Base-by-base conservation (phyloP, 35 echinoderm and acorn worm species). In the Amphiura filiformis region DNA sequence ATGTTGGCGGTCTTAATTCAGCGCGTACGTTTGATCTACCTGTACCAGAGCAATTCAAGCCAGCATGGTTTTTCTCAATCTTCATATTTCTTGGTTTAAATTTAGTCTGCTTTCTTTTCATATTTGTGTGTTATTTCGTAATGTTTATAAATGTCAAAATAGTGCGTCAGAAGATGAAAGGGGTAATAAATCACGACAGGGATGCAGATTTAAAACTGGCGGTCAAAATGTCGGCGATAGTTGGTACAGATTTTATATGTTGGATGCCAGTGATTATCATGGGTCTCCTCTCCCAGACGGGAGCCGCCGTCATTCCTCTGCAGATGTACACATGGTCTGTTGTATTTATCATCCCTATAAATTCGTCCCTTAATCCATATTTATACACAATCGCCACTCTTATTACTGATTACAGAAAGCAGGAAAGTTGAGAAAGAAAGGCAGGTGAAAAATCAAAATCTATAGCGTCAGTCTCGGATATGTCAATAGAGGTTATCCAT, bases 241-340 rank as follows among this genome's bases (percentile, higher is more conserved):
- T 97, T 28, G 84, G 87, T 20, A 97, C 94, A 1, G 91, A 97
- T 41, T 86, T 97, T 38, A 36, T 83, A 0, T 97, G 94, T 41
- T 97, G 94, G 94, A 42, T 93, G 39, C 94, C 94, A 26, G 84
- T 97, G 31, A 93, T 97, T 32, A 84, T 93, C 0, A 75, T 97
- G 75, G 91, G 91, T 30, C 81, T 97, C 42, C 36, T 93, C 18
- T 89, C 91, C 0, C 92, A 93, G 82, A 34, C 65, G 32, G 76
- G 78, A 26, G 32, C 38, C 13, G 49, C 86, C 0, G 33, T 82
- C 0, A 93, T 97, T 20, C 87, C 87, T 7, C 57, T 78, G 0
- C 38, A 61, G 0, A 31, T 88, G 12, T 97, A 97, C 40, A 87
- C 94, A 0, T 97, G 94, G 94, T 87, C 79, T 75, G 94, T 93